Conservation (phyloP, 2,888 invertebrate genomes). For the Neoaliturus tenellus region DNA sequence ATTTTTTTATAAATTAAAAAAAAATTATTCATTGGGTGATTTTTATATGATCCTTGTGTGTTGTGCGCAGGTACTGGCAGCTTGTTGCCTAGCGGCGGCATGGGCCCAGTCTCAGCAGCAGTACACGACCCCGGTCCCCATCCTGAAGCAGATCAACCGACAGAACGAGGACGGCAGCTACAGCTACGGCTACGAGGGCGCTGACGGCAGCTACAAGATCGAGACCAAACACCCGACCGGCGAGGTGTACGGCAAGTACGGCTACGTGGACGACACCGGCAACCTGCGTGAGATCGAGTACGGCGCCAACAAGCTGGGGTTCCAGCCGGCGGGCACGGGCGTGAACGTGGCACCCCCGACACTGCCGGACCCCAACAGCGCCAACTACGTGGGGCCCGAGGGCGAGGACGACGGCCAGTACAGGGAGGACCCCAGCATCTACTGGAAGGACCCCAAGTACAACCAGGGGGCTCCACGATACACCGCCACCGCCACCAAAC, state of each 20-base stretch:
- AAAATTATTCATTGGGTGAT: too few relatives aligned
- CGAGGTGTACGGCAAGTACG: conserved; percentile 90
- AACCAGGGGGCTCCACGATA: conserved; percentile 58
- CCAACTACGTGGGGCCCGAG: conserved; percentile 74
- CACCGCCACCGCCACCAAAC: conserved; percentile 68
- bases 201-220: conserved; percentile 91
- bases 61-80: conserved; percentile 70
- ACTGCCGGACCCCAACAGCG: conserved; percentile 74
- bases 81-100: conserved; percentile 69
- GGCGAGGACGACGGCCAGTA: conserved; percentile 91
- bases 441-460: conserved; percentile 75
- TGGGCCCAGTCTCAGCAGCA: conserved; percentile 72
- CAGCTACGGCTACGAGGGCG: conserved; percentile 91
- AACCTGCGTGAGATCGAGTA: conserved; percentile 85
- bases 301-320: conserved; percentile 88
- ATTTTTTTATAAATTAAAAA: too few relatives aligned
- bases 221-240: conserved; percentile 91
- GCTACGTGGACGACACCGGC: conserved; percentile 89
- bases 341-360: conserved; percentile 92
- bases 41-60: too few relatives aligned
- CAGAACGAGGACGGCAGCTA: conserved; percentile 94
- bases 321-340: conserved; percentile 84
- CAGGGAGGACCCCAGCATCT: conserved; percentile 87
- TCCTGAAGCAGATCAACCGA: conserved; percentile 88
- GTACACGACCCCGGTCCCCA: conserved; percentile 86